These are phyloP conservation scores for Peromyscus nudipes DNA, from an alignment of 2,797 vertebrate species.

Conservation along the genomic window DNA sequence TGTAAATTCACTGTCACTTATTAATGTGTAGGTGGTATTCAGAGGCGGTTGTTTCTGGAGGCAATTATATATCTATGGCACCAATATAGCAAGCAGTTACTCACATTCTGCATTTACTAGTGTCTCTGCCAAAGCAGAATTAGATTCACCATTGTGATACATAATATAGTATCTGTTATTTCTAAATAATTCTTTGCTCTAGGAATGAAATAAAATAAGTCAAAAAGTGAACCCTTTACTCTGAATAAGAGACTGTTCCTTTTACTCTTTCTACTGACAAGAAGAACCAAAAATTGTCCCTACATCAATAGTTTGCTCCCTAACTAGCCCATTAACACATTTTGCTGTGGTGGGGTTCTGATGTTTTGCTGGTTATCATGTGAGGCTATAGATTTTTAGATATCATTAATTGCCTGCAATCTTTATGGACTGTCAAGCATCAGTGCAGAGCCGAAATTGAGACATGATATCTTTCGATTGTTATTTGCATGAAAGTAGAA, in stretches of 20 bases:
- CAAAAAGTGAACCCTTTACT: constrained; percentile 66
- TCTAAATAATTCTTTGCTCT: constrained; percentile 78
- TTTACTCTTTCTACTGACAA: constrained; percentile 67
- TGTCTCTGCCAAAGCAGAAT: constrained; percentile 79
- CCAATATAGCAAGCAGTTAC: constrained; percentile 69
- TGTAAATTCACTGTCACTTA: constrained; percentile 80
- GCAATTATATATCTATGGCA: constrained; percentile 79
- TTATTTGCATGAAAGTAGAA: constrained; percentile 17
- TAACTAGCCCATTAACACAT: constrained; percentile 62
- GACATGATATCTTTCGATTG: constrained; percentile 51
- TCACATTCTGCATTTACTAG: constrained; percentile 69
- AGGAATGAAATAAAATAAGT: constrained; percentile 70
- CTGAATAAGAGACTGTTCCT: constrained; percentile 74
- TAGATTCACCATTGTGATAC: constrained; percentile 78
- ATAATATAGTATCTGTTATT: constrained; percentile 81
- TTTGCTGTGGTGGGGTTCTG: constrained; percentile 57
- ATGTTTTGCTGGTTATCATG: constrained; percentile 57
- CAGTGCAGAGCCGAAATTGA: constrained; percentile 48
- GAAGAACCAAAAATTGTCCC: constrained; percentile 68
- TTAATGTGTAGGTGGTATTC: constrained; percentile 85
- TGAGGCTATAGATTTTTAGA: constrained; percentile 61
- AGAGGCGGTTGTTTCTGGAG: constrained; percentile 74
- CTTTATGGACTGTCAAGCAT: constrained; percentile 40
- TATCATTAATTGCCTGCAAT: constrained; percentile 60
- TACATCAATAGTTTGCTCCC: constrained; percentile 62